These are phyloP conservation scores for Platysteira castanea DNA, from an alignment of 2,113 vertebrate species.

Conservation along the genomic window DNA sequence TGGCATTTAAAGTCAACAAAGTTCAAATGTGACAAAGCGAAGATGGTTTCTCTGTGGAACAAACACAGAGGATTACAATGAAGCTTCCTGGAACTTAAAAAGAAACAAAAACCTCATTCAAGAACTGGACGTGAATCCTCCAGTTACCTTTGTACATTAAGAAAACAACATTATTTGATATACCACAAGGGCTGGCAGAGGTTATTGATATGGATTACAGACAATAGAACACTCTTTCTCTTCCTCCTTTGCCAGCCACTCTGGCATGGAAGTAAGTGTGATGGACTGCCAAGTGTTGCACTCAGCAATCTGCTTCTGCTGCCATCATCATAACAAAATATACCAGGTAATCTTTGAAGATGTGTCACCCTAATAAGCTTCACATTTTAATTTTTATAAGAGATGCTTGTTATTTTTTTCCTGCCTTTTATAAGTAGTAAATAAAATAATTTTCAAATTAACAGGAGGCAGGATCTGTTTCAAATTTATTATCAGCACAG, in stretches of 20 bases:
- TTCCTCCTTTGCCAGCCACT: not conserved
- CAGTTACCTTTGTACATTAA: not conserved
- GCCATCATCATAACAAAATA: not conserved
- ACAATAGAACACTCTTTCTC: not conserved
- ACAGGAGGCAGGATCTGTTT: not conserved
- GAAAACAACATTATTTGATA: not conserved
- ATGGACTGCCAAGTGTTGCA: not conserved
- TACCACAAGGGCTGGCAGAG: not conserved
- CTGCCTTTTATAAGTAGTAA: not conserved
- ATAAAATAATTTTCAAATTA: not conserved
- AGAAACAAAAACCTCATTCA: not conserved
- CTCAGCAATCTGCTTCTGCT: not conserved
- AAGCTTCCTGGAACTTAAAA: not conserved
- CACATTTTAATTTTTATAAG: not conserved
- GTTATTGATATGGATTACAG: not conserved
- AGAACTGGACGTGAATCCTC: not conserved
- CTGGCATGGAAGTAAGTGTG: not conserved
- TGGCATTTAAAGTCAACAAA: not conserved
- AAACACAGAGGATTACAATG: not conserved
- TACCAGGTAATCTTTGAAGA: not conserved
- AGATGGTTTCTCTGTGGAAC: not conserved
- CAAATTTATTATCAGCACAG: not conserved
- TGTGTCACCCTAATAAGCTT: not conserved
- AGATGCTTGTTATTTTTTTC: rapidly evolving
- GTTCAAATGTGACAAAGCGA: not conserved